These are phyloP conservation scores for Cardiocondyla obscurior DNA, from an alignment of 1,140 invertebrate species.

Conservation along the genomic window DNA sequence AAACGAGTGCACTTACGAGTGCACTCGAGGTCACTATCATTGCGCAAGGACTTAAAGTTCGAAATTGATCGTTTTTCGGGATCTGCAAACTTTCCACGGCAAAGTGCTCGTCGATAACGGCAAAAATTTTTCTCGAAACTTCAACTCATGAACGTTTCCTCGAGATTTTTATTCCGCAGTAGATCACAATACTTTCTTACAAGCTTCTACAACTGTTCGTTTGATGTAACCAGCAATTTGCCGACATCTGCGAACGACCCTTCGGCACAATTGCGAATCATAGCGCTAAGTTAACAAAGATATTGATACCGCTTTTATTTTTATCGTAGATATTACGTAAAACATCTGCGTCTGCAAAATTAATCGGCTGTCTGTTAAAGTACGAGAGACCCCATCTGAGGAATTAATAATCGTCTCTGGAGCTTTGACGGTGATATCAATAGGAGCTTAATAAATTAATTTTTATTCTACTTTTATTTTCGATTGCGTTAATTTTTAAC, in stretches of 20 bases:
- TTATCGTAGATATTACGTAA: not conserved
- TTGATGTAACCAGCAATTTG: conserved; percentile 4
- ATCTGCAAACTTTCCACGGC: not conserved
- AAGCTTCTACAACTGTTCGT: not conserved
- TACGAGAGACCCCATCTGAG: not conserved
- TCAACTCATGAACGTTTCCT: not conserved
- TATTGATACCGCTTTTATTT: not conserved
- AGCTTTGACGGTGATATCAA: not conserved
- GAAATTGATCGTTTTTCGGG: conserved; percentile 33
- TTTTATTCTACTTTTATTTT: not conserved
- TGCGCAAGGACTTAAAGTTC: conserved; percentile 13
- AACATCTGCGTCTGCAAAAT: not conserved
- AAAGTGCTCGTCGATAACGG: conserved; percentile 3
- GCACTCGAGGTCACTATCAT: conserved; percentile 6
- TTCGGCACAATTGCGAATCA: not conserved
- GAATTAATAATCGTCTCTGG: not conserved
- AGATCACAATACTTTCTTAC: conserved; percentile 14
- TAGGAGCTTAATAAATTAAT: no score
- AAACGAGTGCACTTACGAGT: not conserved
- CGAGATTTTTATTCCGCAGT: conserved; percentile 3
- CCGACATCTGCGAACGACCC: not conserved
- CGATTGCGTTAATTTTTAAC: not conserved
- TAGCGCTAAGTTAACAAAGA: not conserved
- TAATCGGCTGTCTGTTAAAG: not conserved
- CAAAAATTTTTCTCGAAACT: conserved; percentile 29